Conservation (phyloP, 2,797 vertebrate genomes). For the Novumbra hubbsi region DNA sequence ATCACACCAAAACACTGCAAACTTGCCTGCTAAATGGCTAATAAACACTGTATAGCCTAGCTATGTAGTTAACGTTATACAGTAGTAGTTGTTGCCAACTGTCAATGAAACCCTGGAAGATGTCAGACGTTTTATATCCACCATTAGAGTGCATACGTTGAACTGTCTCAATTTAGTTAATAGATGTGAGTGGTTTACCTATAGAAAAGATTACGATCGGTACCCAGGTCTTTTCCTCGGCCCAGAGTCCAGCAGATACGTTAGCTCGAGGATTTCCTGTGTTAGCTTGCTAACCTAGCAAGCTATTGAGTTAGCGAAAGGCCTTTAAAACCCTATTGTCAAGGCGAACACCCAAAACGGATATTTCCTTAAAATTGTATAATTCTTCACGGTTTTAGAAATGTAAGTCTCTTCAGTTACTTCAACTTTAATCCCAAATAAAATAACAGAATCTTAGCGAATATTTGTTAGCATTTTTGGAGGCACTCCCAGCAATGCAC, state of each 20-base stretch:
- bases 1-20: background rate
- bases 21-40: background rate
- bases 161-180: constrained; percentile 5
- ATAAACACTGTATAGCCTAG: background rate
- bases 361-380: background rate
- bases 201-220: background rate
- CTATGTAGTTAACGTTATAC: background rate
- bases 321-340: constrained; percentile 64
- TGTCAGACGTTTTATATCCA: constrained; percentile 11
- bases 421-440: constrained; percentile 18
- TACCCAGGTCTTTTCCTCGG: constrained; percentile 42
- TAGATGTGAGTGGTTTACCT: constrained; percentile 8
- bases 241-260: constrained; percentile 47
- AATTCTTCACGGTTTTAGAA: background rate
- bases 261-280: constrained; percentile 66
- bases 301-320: constrained; percentile 54
- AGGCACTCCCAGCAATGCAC: constrained; percentile 46
- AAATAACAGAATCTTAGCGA: constrained; percentile 6
- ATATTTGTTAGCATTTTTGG: constrained; percentile 18
- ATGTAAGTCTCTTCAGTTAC: constrained; percentile 7
- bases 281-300: constrained; percentile 25
- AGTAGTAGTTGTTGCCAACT: constrained; percentile 49
- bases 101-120: constrained; percentile 23
- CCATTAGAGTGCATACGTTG: constrained; percentile 4
- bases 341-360: background rate